Conservation (phyloP, 92 coral and sea anemone genomes). For the Anthopleura xanthogrammica region DNA sequence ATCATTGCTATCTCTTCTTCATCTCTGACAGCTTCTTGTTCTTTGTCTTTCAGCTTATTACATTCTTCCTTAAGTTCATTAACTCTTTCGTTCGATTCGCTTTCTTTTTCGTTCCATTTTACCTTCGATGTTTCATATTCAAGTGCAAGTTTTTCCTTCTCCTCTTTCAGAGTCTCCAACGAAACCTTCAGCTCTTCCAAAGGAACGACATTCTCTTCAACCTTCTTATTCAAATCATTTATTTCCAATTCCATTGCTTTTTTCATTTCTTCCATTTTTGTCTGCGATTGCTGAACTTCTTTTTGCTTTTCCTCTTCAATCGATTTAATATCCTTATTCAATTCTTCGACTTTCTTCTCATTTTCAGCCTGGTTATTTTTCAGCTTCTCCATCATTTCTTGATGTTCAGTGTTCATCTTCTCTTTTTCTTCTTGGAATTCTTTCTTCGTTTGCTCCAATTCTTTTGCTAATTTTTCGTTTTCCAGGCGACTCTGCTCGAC, state of each 20-base stretch:
- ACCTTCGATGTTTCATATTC: slow-evolving; percentile 27
- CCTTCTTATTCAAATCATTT: slow-evolving; percentile 35
- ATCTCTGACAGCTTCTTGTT: slow-evolving; percentile 32
- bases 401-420: slow-evolving; percentile 1
- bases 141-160: slow-evolving; percentile 21
- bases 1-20: slow-evolving; percentile 38
- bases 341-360: slow-evolving; percentile 25
- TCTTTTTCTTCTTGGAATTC: slow-evolving; percentile 21
- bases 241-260: slow-evolving; percentile 27
- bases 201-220: slow-evolving; percentile 31
- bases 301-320: slow-evolving; percentile 2
- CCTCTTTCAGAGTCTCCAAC: slow-evolving; percentile 28
- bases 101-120: slow-evolving; percentile 43
- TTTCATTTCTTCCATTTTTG: slow-evolving; percentile 26
- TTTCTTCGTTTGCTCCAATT: slow-evolving; percentile 29
- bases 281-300: slow-evolving; percentile 19
- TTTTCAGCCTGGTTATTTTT: slow-evolving; percentile 8
- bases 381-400: slow-evolving; percentile 33
- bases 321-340: slow-evolving; percentile 23
- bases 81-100: slow-evolving; percentile 36
- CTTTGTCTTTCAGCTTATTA: slow-evolving; percentile 53
- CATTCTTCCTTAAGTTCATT: slow-evolving; percentile 55
- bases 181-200: slow-evolving; percentile 32
- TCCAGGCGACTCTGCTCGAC: slow-evolving; percentile 23
- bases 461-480: slow-evolving; percentile 25